phyloP scores from a whole-genome alignment of 2,113 vertebrate species.

The Notiomystis cincta region DNA sequence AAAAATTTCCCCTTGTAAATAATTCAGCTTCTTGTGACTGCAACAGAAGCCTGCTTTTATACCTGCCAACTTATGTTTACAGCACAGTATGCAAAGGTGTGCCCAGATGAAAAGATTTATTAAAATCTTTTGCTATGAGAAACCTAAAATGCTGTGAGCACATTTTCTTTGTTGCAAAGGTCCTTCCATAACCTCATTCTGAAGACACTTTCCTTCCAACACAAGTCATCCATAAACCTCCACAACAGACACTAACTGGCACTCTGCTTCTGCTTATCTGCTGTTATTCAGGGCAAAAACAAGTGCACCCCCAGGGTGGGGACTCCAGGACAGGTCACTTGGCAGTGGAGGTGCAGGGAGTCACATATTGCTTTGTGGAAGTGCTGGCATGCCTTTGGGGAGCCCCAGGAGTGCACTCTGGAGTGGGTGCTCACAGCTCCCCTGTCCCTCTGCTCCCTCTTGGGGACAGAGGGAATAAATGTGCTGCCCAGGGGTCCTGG shows the following conservation, averaged over 20 bases:
- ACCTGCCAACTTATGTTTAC: background rate
- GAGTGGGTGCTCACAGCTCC: background rate
- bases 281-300: background rate
- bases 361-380: background rate
- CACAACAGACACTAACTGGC: background rate
- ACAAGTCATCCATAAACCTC: background rate
- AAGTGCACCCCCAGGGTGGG: accelerated
- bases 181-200: background rate
- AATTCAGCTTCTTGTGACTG: slow-evolving; percentile 28
- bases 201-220: background rate
- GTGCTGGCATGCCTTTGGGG: accelerated
- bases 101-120: slow-evolving; percentile 16
- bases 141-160: background rate
- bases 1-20: slow-evolving; percentile 13
- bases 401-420: background rate
- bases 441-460: accelerated
- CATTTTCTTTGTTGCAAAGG: background rate
- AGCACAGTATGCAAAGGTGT: background rate
- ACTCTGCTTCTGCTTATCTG: background rate
- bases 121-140: background rate
- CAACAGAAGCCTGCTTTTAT: slow-evolving; percentile 1
- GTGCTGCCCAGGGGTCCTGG: background rate
- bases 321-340: background rate
- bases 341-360: background rate
- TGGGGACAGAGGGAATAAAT: background rate